Percentiles rank a stretch among this genome's conserved stretches.
phyloP scores from a whole-genome alignment of 2,113 vertebrate genomes.

The Eira barbara region DNA sequence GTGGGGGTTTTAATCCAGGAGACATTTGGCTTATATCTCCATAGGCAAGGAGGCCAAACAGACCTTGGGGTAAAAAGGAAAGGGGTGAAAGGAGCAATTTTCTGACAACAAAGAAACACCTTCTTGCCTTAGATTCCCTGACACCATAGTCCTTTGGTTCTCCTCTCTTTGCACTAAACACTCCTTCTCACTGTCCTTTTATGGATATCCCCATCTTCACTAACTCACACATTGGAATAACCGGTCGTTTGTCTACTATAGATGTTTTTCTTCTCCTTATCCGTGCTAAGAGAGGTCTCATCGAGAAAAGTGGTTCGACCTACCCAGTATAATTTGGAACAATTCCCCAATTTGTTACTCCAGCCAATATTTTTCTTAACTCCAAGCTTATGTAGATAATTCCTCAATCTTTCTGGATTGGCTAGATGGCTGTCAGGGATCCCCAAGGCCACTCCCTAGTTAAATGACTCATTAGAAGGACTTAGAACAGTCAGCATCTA shows the following conservation, averaged over 20 bases:
- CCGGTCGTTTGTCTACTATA: not conserved
- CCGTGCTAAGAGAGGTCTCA: not conserved
- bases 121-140: not conserved
- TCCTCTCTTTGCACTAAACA: not conserved
- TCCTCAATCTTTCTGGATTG: not conserved
- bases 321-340: not conserved
- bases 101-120: not conserved
- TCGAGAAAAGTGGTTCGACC: not conserved
- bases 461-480: not conserved
- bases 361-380: not conserved
- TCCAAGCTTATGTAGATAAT: not conserved
- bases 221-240: not conserved
- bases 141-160: not conserved
- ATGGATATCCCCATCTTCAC: not conserved
- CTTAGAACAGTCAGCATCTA: not conserved
- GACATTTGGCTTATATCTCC: not conserved
- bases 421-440: not conserved
- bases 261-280: not conserved
- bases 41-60: not conserved
- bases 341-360: not conserved
- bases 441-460: not conserved
- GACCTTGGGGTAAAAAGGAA: not conserved
- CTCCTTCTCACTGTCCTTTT: not conserved
- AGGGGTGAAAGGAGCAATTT: not conserved
- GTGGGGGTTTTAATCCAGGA: not conserved